Evolutionary conservation across 2,113 vertebrate species (phyloP).

Genomic region (Microtus montanus): DNA sequence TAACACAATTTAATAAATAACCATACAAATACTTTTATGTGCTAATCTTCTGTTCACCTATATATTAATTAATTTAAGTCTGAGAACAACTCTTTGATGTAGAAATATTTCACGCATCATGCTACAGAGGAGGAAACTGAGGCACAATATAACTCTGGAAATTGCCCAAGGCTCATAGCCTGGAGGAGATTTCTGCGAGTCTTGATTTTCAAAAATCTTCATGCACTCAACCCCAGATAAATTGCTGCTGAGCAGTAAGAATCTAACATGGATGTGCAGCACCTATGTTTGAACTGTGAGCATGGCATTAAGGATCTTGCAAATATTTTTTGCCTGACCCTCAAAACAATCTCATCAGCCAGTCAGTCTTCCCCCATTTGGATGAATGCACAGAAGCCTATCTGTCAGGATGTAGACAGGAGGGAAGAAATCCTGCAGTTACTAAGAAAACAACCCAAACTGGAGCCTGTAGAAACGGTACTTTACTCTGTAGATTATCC

Average conservation of each 20-base stretch:
- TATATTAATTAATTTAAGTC: background rate
- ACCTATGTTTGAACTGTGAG: background rate
- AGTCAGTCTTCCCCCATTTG: background rate
- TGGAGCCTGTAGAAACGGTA: background rate
- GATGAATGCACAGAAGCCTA: background rate
- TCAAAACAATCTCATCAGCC: background rate
- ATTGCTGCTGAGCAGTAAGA: background rate
- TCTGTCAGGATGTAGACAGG: background rate
- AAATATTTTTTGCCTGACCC: background rate
- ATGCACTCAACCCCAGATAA: background rate
- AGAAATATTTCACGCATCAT: background rate
- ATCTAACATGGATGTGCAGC: background rate
- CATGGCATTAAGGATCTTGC: background rate
- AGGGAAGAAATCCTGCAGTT: background rate
- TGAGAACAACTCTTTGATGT: background rate
- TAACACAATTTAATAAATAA: background rate
- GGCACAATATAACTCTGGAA: background rate
- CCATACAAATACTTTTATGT: background rate
- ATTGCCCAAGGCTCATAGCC: accelerated
- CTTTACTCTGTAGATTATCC: background rate
- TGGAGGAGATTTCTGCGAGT: accelerated
- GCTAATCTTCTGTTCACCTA: background rate
- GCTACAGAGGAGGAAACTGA: background rate
- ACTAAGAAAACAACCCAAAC: background rate
- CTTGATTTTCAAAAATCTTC: background rate